Base-by-base conservation (phyloP, 2,797 vertebrate species). In the Etheostoma perlongum region DNA sequence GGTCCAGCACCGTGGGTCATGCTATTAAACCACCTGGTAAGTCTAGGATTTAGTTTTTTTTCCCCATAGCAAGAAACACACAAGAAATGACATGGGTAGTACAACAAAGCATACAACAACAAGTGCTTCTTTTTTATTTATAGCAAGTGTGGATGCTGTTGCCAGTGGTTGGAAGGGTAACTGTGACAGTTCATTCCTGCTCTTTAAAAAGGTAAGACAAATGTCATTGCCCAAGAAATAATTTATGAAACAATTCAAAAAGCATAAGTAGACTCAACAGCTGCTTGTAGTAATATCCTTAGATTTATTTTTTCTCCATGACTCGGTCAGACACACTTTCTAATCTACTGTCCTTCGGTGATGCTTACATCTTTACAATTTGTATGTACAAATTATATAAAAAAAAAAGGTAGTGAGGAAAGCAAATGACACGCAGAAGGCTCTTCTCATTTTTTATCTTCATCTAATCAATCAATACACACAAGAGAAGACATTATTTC, bases 1-100 rank as follows among this genome's bases (percentile, higher is more conserved):
- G 98, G 98, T 98, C 98, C 47, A 92, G 82, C 46, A 95, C 89
- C 54, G 97, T 99, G n/a, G 98, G 97, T 33, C 98, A 99, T 11
- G 86, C 81, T 70, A 95, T 97, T 42, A 99, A 97, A 91, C 74
- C 90, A 40, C 19, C 83, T 2, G 78, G 93, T 93, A 67, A n/a
- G 84, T 69, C 1, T 0, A 4, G 1, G n/a, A 12, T 74, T 63
- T 4, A 0, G 18, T 55, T 40, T 36, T 36, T 36, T 36, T 10
- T 36, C 10, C 4, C 1, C 23, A 3, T 23, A 53, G 9, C 25
- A 18, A 51, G 9, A 36, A 52, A 21, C 14, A 2, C 5, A 59
- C 4, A 71, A 5, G 9, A 47, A 30, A 30, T n/a, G 1, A 61
- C 49, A 40, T 49, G 18, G n/a, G 8, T n/a, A n/a, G 6, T 44